phyloP scores from a whole-genome alignment of 2,797 vertebrate genomes.

The Enteromius thamalakanensis region DNA sequence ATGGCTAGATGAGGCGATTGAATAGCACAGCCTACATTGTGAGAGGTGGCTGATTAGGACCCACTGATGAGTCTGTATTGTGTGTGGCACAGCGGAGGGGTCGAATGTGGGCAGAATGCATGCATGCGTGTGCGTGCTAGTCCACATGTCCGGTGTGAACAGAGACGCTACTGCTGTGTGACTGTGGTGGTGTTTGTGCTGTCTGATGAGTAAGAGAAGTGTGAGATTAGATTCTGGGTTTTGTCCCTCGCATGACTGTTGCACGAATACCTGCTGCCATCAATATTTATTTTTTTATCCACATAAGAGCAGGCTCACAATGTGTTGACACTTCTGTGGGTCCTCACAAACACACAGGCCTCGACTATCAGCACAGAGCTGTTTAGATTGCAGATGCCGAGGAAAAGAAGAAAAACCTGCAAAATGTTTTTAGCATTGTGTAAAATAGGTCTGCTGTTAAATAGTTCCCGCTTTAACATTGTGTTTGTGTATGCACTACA shows the following conservation, averaged over 20 bases:
- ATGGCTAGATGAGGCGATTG: constrained; percentile 70
- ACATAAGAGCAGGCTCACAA: background rate
- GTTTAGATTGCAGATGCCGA: background rate
- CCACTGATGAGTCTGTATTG: constrained; percentile 63
- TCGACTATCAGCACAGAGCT: background rate
- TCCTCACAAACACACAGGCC: background rate
- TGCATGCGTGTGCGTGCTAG: constrained; percentile 53
- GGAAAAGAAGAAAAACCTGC: background rate
- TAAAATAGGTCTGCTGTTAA: background rate
- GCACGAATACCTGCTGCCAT: constrained; percentile 27
- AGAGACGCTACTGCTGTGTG: constrained; percentile 5
- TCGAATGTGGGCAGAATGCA: constrained; percentile 47
- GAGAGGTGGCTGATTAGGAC: constrained; percentile 74
- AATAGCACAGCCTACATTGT: constrained; percentile 69
- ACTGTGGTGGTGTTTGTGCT: constrained; percentile 36
- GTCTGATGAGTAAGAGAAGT: constrained; percentile 17
- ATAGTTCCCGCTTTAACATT: background rate
- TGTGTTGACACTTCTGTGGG: constrained; percentile 3
- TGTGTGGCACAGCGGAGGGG: constrained; percentile 60
- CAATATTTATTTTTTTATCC: constrained; percentile 37
- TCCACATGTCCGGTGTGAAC: background rate
- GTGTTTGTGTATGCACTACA: background rate
- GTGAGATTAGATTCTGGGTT: constrained; percentile 45
- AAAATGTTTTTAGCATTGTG: background rate
- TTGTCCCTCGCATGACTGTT: constrained; percentile 3